phyloP scores from a whole-genome alignment of 1,140 invertebrate genomes.

The Camponotus floridanus region DNA sequence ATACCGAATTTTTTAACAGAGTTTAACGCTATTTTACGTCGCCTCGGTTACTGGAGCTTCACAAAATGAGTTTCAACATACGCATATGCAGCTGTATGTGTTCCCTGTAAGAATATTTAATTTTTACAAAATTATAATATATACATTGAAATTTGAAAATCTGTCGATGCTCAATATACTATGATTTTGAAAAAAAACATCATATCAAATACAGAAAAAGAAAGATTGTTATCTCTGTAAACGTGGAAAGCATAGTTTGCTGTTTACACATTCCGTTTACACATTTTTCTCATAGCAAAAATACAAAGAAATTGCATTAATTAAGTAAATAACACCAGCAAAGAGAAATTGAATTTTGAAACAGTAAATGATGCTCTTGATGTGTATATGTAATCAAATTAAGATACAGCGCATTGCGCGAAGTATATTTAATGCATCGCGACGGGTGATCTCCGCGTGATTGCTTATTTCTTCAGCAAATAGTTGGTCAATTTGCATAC shows the following conservation, averaged over 20 bases:
- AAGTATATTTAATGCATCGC: constrained; percentile 26
- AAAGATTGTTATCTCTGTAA: background rate
- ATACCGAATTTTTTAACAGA: constrained; percentile 1
- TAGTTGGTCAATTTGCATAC: constrained; percentile 70
- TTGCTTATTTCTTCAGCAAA: constrained; percentile 77
- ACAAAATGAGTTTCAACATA: too few species aligned
- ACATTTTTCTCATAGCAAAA: background rate
- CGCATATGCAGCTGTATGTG: too few species aligned
- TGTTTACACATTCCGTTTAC: background rate
- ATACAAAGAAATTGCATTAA: too few species aligned
- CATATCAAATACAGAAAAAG: background rate
- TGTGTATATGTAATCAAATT: background rate
- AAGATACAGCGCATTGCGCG: background rate
- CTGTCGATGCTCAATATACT: background rate
- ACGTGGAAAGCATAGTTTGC: background rate
- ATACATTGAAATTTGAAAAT: background rate
- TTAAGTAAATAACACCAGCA: background rate
- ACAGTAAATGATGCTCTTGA: background rate
- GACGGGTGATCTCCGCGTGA: constrained; percentile 29
- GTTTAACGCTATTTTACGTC: background rate
- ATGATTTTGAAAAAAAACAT: background rate
- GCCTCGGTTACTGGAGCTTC: background rate
- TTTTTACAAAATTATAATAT: background rate
- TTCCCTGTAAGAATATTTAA: background rate
- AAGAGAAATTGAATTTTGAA: background rate